phyloP scores from a whole-genome alignment of 2,888 invertebrate species.

The Imbricaverruca yamaguchii region DNA sequence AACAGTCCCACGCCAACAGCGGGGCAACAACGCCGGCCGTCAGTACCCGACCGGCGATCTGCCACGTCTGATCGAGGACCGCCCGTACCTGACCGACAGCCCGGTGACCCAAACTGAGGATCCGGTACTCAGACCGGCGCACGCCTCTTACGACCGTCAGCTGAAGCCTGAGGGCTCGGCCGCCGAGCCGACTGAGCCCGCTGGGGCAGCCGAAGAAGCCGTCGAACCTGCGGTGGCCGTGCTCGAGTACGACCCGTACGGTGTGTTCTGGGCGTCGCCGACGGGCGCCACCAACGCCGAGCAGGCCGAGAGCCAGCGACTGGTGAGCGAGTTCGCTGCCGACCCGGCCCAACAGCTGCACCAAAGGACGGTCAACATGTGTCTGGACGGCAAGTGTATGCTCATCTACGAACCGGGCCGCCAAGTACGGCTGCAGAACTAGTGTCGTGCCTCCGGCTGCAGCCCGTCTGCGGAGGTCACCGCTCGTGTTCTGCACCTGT shows the following conservation, averaged over 20 bases:
- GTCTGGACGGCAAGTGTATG: conserved; percentile 12
- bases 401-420: conserved; percentile 1
- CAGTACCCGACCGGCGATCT: no score
- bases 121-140: no score
- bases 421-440: not conserved
- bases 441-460: not conserved
- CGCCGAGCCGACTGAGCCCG: not conserved
- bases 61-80: no score
- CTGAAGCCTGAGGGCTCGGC: not conserved
- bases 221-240: not conserved
- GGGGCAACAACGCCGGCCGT: no score
- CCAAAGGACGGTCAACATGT: not conserved
- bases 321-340: not conserved
- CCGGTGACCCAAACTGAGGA: no score
- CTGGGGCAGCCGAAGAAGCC: no score
- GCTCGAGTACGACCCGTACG: conserved; percentile 4
- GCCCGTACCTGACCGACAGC: no score
- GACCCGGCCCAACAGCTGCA: not conserved
- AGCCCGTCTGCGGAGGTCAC: no score
- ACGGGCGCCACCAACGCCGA: conserved; percentile 11
- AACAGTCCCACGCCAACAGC: no score
- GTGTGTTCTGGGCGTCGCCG: conserved; percentile 6
- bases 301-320: conserved; percentile 14
- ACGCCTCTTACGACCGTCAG: no score
- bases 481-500: no score